A percentile compares a stretch with the other conserved stretches of the same genome.
These are phyloP conservation scores for Xylota segnis DNA, from an alignment of 2,888 invertebrate species.

Conservation along the genomic window DNA sequence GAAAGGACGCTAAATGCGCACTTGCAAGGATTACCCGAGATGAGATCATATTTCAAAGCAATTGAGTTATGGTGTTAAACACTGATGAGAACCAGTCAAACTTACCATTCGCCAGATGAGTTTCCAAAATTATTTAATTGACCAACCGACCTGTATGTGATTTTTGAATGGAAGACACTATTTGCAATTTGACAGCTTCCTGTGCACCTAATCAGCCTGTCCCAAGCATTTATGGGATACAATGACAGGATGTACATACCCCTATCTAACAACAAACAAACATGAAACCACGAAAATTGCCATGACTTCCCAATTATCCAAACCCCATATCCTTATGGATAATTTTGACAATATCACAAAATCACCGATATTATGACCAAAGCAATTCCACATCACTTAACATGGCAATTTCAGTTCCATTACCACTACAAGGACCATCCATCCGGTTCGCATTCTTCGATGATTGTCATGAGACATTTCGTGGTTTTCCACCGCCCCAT, in stretches of 20 bases:
- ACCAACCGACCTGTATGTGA: no score
- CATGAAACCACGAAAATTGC: constrained; percentile 24
- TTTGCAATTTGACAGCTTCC: no score
- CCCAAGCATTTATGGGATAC: no score
- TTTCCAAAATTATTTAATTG: no score
- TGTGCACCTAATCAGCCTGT: no score
- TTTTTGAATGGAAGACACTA: no score
- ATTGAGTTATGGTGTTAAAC: neutral
- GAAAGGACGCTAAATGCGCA: neutral
- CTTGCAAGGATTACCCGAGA: constrained; percentile 4
- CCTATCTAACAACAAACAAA: neutral
- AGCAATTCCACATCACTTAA: constrained; percentile 65
- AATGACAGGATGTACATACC: neutral
- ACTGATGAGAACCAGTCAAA: no score
- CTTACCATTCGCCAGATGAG: no score
- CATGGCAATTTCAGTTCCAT: constrained; percentile 61
- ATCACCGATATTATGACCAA: constrained; percentile 58
- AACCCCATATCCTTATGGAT: constrained; percentile 42
- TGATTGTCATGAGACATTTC: constrained; percentile 60
- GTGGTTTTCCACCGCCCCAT: constrained; percentile 49
- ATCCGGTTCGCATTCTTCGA: constrained; percentile 48
- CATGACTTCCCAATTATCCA: constrained; percentile 4
- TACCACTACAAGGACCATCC: constrained; percentile 32
- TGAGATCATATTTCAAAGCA: constrained; percentile 20
- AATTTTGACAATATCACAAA: constrained; percentile 42